Conservation (phyloP, 2,113 vertebrate genomes). For the Morphnarchus princeps region DNA sequence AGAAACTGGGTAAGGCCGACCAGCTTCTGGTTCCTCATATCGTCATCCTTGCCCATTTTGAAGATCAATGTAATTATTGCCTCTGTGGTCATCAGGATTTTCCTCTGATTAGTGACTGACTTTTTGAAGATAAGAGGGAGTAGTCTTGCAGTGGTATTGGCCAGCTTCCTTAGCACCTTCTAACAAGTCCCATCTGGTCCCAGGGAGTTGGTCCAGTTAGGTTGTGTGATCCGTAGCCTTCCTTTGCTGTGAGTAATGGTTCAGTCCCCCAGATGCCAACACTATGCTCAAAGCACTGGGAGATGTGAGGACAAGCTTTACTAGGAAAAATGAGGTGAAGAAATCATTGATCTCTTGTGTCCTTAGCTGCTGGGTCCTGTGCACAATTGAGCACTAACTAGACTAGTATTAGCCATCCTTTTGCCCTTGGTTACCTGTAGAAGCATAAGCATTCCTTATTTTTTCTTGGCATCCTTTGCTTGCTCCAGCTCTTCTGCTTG, state of each 20-base stretch:
- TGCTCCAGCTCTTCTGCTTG: not conserved
- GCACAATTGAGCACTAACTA: not conserved
- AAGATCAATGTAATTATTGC: not conserved
- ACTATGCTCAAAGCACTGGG: not conserved
- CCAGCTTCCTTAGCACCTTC: not conserved
- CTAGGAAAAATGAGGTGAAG: not conserved
- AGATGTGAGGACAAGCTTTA: not conserved
- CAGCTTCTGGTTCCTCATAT: not conserved
- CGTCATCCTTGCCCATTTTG: not conserved
- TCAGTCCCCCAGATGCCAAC: not conserved
- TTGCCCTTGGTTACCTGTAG: not conserved
- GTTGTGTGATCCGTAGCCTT: not conserved
- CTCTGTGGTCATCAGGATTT: not conserved
- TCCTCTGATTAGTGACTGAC: not conserved
- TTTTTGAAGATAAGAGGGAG: not conserved
- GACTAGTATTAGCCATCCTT: not conserved
- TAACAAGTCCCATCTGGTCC: not conserved
- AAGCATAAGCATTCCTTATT: not conserved
- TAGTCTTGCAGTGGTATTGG: not conserved
- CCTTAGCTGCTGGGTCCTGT: not conserved
- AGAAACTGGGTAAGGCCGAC: not conserved
- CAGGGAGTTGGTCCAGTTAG: not conserved
- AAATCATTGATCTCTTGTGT: not conserved
- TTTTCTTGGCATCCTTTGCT: not conserved
- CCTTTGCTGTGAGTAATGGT: not conserved